Evolutionary conservation across 2,797 vertebrate species (phyloP).

Genomic region (Pipistrellus pipistrellus): DNA sequence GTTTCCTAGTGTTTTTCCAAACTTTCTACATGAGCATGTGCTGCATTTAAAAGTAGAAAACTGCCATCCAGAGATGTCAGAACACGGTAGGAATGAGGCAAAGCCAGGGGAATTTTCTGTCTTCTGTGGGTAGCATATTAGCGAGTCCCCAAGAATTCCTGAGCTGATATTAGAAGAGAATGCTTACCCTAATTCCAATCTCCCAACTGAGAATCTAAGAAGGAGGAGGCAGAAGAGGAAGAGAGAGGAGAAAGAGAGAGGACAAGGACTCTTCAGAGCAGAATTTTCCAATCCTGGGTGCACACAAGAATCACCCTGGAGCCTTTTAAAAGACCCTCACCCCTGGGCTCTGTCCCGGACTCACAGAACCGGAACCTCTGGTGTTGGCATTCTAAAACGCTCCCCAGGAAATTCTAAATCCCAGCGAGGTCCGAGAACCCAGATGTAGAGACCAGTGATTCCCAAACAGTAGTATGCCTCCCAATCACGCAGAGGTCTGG

Average conservation of each 20-base stretch:
- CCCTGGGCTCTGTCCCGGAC: not conserved
- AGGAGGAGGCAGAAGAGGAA: not conserved
- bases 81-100: not conserved
- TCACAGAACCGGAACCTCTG: not conserved
- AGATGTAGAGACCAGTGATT: not conserved
- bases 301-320: not conserved
- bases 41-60: constrained; percentile 48
- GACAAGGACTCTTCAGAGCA: not conserved
- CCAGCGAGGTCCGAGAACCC: not conserved
- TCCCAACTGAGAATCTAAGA: not conserved
- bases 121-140: not conserved
- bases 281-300: not conserved
- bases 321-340: not conserved
- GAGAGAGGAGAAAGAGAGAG: not conserved
- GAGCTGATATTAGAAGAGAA: not conserved
- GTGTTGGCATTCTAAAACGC: not conserved
- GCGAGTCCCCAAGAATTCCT: not conserved
- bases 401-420: not conserved
- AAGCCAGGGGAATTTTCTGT: not conserved
- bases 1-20: constrained; percentile 33
- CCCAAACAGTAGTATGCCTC: not conserved
- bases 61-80: not conserved
- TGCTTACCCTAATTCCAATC: not conserved
- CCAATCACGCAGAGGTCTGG: not conserved
- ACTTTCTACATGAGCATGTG: not conserved